Base-by-base conservation (phyloP, 1,140 invertebrate species). In the Leptinotarsa defecta region DNA sequence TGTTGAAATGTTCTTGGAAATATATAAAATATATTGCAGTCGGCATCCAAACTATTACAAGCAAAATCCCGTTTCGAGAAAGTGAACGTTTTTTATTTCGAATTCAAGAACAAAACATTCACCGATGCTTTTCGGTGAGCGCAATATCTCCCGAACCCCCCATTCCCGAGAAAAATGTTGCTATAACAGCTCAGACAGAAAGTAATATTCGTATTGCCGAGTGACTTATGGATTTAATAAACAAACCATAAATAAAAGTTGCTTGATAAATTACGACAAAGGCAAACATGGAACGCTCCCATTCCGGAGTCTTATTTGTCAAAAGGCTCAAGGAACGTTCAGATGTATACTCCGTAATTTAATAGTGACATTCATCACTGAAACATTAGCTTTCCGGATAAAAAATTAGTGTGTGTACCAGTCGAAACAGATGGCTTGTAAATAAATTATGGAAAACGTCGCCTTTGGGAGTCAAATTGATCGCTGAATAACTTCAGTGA, bases 241-340 rank as follows among this genome's bases (percentile, higher is more conserved):
- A 71, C 69, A 71, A 71, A 71, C 69, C 69, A 71, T 71, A 71
- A 71, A 71, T 71, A 71, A 71, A 57, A 71, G n/a, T 71, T 71
- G 69, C 52, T 57, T 57, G 49, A 71, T 71, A 71, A 57, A 71
- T 71, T 71, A 71, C 52, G 67, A 52, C 17, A 57, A 20, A 52
- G 48, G 69, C 27, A 71, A 71, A 71, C 69, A 71, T 69, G 48
- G 69, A 43, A 22, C 69, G 48, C 48, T 71, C 49, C 69, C 27
- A n/a, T 71, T 57, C 24, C 52, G 48, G 52, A 71, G 48, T 57
- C 69, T 57, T 71, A 71, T 71, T 71, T 71, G 69, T 71, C 69
- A 57, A 57, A 57, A 71, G 52, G 69, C 48, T 71, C 48, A 71
- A 24, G 52, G 43, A 57, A 57, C 52, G 52, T 57, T 57, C 52